These are phyloP conservation scores for Atherix ibis DNA, from an alignment of 2,888 invertebrate species.

Conservation along the genomic window DNA sequence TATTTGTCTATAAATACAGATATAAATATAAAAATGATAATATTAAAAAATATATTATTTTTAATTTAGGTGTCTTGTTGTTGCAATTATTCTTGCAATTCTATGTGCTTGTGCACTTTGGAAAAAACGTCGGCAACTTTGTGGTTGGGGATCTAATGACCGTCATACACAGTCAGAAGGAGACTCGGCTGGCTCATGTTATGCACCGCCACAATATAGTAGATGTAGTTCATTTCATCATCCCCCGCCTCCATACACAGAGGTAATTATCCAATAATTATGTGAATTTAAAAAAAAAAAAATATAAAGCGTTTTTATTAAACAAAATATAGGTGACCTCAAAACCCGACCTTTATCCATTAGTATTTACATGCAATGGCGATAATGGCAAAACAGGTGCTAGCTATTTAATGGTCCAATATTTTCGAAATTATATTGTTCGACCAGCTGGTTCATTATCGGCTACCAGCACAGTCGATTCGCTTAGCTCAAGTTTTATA, in stretches of 20 bases:
- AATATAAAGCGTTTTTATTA: background rate
- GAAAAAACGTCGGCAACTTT: conserved; percentile 36
- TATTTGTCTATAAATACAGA: too few relatives aligned
- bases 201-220: conserved; percentile 70
- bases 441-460: conserved; percentile 62
- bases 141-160: conserved; percentile 38
- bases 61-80: conserved; percentile 43
- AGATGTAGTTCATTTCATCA: conserved; percentile 71
- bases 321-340: conserved; percentile 56
- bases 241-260: conserved; percentile 70
- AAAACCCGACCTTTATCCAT: conserved; percentile 70
- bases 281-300: background rate
- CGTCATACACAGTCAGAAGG: conserved; percentile 47
- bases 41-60: too few relatives aligned
- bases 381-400: conserved; percentile 53
- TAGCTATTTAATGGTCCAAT: conserved; percentile 71
- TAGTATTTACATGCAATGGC: conserved; percentile 65
- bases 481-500: conserved; percentile 72
- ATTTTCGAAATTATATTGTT: conserved; percentile 63
- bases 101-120: conserved; percentile 53
- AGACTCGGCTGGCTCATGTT: conserved; percentile 65
- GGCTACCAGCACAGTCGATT: conserved; percentile 73
- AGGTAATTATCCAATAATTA: conserved; percentile 37
- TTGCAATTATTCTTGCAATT: conserved; percentile 50
- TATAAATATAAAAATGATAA: too few relatives aligned